phyloP scores from a whole-genome alignment of 2,888 invertebrate genomes.

The Scaptomyza parva region DNA sequence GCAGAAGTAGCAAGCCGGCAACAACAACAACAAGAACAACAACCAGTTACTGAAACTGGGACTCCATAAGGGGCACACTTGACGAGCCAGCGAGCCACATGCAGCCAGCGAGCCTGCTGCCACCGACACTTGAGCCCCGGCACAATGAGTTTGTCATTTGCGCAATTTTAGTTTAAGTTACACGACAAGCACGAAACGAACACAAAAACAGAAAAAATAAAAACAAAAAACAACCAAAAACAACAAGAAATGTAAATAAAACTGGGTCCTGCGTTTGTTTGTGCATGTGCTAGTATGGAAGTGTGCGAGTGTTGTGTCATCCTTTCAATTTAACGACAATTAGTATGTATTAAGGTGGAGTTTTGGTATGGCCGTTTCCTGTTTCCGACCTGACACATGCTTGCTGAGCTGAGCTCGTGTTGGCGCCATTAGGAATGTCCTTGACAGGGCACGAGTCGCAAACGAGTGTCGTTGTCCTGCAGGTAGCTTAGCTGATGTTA shows the following conservation, averaged over 20 bases:
- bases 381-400: conserved; percentile 36
- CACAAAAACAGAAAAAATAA: background rate
- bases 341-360: conserved; percentile 51
- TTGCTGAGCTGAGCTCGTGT: conserved; percentile 13
- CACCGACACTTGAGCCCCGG: conserved; percentile 63
- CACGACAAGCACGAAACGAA: conserved; percentile 16
- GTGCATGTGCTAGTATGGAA: background rate
- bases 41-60: conserved; percentile 44
- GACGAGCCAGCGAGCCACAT: conserved; percentile 56
- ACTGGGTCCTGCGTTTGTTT: conserved; percentile 2
- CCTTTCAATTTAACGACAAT: conserved; percentile 64
- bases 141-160: conserved; percentile 65
- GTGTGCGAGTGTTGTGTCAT: conserved; percentile 30
- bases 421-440: conserved; percentile 29
- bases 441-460: conserved; percentile 10
- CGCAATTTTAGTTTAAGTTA: conserved; percentile 47
- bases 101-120: conserved; percentile 43
- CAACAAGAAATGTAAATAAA: background rate
- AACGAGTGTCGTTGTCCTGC: conserved; percentile 13
- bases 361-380: conserved; percentile 36
- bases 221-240: background rate
- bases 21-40: conserved; percentile 22
- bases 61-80: conserved; percentile 62
- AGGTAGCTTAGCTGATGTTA: conserved; percentile 29
- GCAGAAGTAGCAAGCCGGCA: conserved; percentile 8